These are phyloP conservation scores for Apostichopus japonicus DNA, from an alignment of 35 echinoderm and acorn worm genomes.

Conservation along the genomic window DNA sequence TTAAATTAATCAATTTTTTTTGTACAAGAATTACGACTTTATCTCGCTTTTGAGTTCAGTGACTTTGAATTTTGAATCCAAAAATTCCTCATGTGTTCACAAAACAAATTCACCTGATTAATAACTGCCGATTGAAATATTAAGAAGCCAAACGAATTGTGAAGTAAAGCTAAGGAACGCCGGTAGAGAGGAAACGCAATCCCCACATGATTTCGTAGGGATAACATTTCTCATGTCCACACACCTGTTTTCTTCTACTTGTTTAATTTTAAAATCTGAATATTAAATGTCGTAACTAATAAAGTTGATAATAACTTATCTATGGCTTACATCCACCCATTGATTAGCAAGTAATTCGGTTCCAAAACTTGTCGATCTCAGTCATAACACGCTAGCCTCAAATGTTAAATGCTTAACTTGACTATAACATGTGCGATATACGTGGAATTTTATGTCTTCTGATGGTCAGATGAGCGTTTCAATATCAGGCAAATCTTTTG, in stretches of 20 bases:
- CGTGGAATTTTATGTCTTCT: too few relatives aligned
- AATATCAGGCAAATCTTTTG: too few relatives aligned
- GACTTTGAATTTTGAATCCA: neutral
- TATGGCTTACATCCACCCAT: neutral
- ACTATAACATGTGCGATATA: too few relatives aligned
- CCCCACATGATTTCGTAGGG: too few relatives aligned
- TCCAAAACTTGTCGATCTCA: too few relatives aligned
- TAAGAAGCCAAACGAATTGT: neutral
- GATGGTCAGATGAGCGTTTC: too few relatives aligned
- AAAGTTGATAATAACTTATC: neutral
- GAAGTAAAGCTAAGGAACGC: neutral
- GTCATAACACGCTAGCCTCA: too few relatives aligned
- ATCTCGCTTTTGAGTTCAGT: neutral
- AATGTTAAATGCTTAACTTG: too few relatives aligned
- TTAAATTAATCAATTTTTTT: neutral
- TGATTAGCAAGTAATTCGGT: too few relatives aligned
- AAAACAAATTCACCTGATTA: neutral
- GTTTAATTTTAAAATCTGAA: neutral
- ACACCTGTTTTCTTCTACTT: slow-evolving; percentile 30
- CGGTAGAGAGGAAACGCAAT: too few relatives aligned
- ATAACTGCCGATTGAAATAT: neutral
- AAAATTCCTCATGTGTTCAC: neutral
- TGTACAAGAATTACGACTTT: neutral
- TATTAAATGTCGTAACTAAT: neutral
- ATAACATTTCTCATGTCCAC: neutral